These are phyloP conservation scores for Nixonia krombeini DNA, from an alignment of 1,140 invertebrate species.

Conservation along the genomic window DNA sequence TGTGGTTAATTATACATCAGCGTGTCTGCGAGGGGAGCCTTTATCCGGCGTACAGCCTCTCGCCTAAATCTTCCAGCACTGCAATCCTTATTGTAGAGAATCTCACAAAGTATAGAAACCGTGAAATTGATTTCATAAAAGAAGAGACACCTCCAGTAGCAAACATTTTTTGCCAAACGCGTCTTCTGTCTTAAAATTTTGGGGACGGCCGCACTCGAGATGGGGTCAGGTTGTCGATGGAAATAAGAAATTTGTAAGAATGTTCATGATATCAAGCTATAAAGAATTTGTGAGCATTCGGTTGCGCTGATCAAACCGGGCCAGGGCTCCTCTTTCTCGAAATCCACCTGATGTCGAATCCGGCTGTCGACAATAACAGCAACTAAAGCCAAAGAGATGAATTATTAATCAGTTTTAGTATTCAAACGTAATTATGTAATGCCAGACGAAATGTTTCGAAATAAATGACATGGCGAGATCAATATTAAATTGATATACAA, in stretches of 20 bases:
- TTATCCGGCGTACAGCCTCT: constrained; percentile 56
- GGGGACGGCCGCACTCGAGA: constrained; percentile 15
- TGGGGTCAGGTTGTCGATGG: constrained; percentile 14
- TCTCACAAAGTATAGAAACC: constrained; percentile 16
- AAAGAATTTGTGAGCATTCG: too few species aligned
- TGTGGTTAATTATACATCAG: background rate
- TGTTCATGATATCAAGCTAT: constrained; percentile 13
- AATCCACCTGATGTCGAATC: too few species aligned
- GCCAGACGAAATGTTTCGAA: too few species aligned
- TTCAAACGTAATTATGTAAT: background rate
- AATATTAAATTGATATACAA: too few species aligned
- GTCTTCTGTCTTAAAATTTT: constrained; percentile 10
- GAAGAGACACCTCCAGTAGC: constrained; percentile 16
- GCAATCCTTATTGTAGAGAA: constrained; percentile 33
- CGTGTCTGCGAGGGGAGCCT: constrained; percentile 61
- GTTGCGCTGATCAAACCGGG: constrained; percentile 68
- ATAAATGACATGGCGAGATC: too few species aligned
- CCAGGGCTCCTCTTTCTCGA: constrained; percentile 64
- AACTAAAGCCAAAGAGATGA: too few species aligned
- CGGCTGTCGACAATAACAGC: too few species aligned
- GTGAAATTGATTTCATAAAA: constrained; percentile 11
- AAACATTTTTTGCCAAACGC: constrained; percentile 12
- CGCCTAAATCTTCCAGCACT: constrained; percentile 44
- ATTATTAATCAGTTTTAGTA: too few species aligned
- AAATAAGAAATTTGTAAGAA: too few species aligned